Evolutionary conservation across 1,140 invertebrate species (phyloP).

Genomic region (Maniola jurtina): DNA sequence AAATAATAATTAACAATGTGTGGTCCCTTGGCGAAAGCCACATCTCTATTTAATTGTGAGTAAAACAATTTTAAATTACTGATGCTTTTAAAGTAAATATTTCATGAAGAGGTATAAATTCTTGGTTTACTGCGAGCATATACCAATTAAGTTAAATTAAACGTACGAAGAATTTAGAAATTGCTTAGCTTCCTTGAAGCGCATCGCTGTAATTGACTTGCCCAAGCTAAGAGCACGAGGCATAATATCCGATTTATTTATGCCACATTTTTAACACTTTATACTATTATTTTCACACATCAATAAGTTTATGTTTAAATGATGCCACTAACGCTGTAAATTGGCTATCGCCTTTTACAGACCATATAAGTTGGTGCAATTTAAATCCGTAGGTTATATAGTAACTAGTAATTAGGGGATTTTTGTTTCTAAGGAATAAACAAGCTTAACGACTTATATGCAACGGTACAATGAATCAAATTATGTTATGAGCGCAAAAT

Average conservation of each 20-base stretch:
- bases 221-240: constrained; percentile 62
- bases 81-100: constrained; percentile 6
- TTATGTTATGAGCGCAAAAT: no score
- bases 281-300: constrained; percentile 13
- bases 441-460: no score
- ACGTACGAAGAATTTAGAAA: constrained; percentile 78
- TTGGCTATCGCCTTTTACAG: not conserved
- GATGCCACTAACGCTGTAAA: not conserved
- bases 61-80: not conserved
- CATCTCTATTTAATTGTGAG: no score
- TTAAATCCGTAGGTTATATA: no score
- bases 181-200: constrained; percentile 76
- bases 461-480: no score
- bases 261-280: constrained; percentile 13
- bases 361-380: no score
- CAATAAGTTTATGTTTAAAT: not conserved
- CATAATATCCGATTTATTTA: constrained; percentile 69
- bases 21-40: no score
- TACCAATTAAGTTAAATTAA: constrained; percentile 76
- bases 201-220: constrained; percentile 76
- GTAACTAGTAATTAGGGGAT: no score
- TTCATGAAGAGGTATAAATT: constrained; percentile 24
- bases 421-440: no score
- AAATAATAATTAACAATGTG: no score
- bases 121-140: constrained; percentile 39